A percentile compares a stretch with the other conserved stretches of the same genome.
Evolutionary conservation across 2,888 invertebrate species (phyloP).

Genomic region (Oscheius myriophilus): DNA sequence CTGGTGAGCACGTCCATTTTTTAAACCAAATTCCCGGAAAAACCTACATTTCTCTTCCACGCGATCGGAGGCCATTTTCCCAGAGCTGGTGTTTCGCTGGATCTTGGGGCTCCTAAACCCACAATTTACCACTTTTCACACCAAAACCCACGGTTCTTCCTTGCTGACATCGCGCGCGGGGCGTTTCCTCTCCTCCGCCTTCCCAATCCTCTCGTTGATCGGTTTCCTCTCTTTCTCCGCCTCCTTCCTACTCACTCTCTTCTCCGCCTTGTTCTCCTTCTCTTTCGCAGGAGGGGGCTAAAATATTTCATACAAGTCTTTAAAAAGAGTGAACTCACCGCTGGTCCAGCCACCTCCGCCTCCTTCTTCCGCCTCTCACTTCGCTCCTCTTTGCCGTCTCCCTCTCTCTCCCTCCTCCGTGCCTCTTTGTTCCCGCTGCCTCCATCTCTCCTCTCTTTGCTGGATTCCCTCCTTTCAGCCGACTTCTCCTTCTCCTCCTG

Average conservation of each 20-base stretch:
- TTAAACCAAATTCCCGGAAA: no score
- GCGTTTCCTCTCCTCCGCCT: no score
- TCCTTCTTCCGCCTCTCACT: not conserved
- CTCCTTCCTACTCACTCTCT: conserved; percentile 16
- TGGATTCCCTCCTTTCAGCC: not conserved
- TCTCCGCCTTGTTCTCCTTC: conserved; percentile 33
- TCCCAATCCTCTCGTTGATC: no score
- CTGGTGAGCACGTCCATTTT: no score
- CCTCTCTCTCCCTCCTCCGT: conserved; percentile 15
- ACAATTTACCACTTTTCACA: no score
- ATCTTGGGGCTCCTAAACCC: no score
- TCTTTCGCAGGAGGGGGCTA: conserved; percentile 16
- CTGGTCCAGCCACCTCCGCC: not conserved
- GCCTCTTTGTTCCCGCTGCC: not conserved
- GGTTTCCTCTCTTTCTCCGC: not conserved
- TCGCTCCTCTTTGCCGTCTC: conserved; percentile 15
- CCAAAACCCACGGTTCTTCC: no score
- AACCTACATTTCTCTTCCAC: no score
- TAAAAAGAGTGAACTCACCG: not conserved
- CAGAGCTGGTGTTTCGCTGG: no score
- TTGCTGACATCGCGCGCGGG: no score
- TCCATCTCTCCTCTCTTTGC: conserved; percentile 6
- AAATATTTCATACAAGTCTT: not conserved
- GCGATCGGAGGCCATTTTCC: no score
- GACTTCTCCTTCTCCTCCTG: conserved; percentile 10